Percentiles rank a stretch among this genome's conserved stretches.
Evolutionary conservation across 1,140 invertebrate genomes (phyloP).

Genomic region (Anastrepha ludens): DNA sequence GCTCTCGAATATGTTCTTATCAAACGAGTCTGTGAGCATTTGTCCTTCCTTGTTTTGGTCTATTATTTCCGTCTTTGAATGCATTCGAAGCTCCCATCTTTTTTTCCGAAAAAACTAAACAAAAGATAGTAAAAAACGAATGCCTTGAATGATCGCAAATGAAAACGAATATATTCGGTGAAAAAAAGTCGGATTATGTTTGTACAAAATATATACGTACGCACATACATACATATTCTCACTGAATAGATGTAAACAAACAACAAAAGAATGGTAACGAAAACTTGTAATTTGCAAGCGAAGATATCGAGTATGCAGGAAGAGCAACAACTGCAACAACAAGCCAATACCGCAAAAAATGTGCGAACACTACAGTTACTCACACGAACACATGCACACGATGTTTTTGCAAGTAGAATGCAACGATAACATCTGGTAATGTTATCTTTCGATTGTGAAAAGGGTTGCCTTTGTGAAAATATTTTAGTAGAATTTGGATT

Average conservation of each 20-base stretch:
- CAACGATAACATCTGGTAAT: not conserved
- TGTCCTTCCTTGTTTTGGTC: not conserved
- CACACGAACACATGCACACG: not conserved
- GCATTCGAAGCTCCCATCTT: not conserved
- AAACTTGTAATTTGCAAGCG: slow-evolving; percentile 47
- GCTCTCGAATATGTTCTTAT: slow-evolving; percentile 5
- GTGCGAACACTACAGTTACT: not conserved
- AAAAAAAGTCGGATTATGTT: not conserved
- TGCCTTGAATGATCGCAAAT: not conserved
- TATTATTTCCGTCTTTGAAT: not conserved
- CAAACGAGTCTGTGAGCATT: slow-evolving; percentile 34
- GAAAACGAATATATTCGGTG: not conserved
- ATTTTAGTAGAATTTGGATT: too few species aligned
- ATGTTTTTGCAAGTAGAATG: not conserved
- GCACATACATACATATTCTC: not conserved
- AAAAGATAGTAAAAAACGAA: not conserved
- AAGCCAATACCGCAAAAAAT: not conserved
- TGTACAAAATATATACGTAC: not conserved
- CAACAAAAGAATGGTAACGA: not conserved
- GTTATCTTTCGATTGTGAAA: not conserved
- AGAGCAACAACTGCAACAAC: not conserved
- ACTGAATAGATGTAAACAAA: not conserved
- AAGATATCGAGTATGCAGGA: not conserved
- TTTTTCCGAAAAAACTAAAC: not conserved
- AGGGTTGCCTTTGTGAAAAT: not conserved